These are phyloP conservation scores for Hermodice carunculata DNA, from an alignment of 2,888 invertebrate species.

Conservation along the genomic window DNA sequence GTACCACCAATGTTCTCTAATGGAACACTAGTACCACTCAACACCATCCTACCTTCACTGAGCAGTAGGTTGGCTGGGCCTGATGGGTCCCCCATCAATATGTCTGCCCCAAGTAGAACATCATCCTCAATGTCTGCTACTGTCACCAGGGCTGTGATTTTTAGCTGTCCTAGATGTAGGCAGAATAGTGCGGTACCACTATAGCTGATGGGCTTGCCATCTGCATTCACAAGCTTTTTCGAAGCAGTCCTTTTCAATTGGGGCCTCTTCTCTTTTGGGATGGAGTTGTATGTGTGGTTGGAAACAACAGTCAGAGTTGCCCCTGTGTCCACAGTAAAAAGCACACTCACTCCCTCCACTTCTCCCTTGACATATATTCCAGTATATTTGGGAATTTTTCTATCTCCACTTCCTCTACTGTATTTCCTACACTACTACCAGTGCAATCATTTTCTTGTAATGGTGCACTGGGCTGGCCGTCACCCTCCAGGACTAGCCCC, in stretches of 20 bases:
- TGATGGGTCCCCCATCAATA: no score
- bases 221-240: neutral
- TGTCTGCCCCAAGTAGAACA: neutral
- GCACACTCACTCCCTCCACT: neutral
- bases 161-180: neutral
- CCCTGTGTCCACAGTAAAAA: constrained; percentile 2
- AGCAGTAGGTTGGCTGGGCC: no score
- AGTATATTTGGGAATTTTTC: neutral
- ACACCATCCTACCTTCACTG: no score
- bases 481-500: no score
- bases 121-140: neutral
- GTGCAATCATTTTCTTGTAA: no score
- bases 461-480: no score
- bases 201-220: neutral
- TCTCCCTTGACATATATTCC: neutral
- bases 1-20: no score
- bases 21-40: no score
- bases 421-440: no score
- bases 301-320: neutral
- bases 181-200: neutral
- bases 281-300: neutral
- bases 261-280: neutral
- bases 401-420: no score
- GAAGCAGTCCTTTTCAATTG: neutral
- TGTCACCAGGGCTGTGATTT: neutral